phyloP scores from a whole-genome alignment of 2,113 vertebrate species.

The Orthonyx spaldingii region DNA sequence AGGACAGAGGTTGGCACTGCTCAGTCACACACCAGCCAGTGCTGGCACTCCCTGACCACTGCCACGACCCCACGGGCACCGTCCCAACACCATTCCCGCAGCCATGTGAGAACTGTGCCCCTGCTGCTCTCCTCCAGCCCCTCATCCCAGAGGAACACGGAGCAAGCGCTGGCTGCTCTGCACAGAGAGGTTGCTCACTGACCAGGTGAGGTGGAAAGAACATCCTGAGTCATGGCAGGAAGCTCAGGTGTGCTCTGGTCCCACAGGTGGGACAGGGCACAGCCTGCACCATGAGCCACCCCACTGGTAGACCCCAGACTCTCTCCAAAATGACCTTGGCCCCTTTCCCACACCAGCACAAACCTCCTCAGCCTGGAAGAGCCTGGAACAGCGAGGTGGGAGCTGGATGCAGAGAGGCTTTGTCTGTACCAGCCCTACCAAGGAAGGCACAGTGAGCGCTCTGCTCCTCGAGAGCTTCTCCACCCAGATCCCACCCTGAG shows the following conservation, averaged over 20 bases:
- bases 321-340: not conserved
- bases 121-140: not conserved
- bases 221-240: accelerated
- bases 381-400: not conserved
- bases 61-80: accelerated
- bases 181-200: not conserved
- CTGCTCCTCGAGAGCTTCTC: not conserved
- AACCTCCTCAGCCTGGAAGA: not conserved
- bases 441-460: not conserved
- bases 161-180: not conserved
- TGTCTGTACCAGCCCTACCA: not conserved
- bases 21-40: not conserved
- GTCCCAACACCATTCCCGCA: not conserved
- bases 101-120: accelerated
- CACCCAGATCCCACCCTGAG: not conserved
- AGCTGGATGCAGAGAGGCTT: not conserved
- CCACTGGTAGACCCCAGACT: not conserved
- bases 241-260: not conserved
- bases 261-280: accelerated
- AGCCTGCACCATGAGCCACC: not conserved
- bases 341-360: not conserved
- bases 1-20: not conserved
- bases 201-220: not conserved
- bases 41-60: not conserved
- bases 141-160: accelerated